A percentile compares a stretch with the other conserved stretches of the same genome.
Conservation (phyloP, 92 coral and sea anemone species). For the Porites evermanni region DNA sequence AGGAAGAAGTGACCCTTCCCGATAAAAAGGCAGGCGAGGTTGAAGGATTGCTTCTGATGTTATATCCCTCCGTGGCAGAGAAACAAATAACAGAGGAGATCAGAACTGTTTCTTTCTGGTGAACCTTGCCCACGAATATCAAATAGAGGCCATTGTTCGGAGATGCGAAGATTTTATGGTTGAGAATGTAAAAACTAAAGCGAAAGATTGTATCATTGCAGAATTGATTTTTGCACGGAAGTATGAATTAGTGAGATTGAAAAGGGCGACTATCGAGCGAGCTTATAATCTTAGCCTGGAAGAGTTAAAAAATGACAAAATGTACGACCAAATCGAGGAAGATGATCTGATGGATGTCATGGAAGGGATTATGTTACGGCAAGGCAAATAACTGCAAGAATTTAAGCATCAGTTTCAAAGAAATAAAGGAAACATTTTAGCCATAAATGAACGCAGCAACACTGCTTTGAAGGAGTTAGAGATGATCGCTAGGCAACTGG, state of each 20-base stretch:
- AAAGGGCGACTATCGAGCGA: neutral
- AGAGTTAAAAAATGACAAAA: slow-evolving; percentile 32
- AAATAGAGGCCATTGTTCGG: neutral
- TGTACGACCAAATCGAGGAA: neutral
- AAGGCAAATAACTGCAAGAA: neutral
- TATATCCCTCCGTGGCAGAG: neutral
- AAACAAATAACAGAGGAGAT: neutral
- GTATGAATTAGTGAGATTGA: neutral
- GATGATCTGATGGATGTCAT: neutral
- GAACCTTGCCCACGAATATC: slow-evolving; percentile 3
- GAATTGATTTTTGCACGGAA: neutral
- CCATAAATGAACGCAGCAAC: neutral
- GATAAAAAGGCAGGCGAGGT: neutral
- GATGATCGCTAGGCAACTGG: too few species aligned
- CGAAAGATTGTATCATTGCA: neutral
- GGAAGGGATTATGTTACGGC: neutral
- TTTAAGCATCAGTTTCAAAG: neutral
- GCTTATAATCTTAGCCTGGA: slow-evolving; percentile 2
- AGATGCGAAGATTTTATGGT: neutral
- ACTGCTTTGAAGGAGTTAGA: too few species aligned
- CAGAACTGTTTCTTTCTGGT: neutral
- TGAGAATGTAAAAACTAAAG: neutral
- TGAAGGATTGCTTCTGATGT: neutral
- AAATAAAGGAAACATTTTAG: neutral
- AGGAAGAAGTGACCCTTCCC: neutral